Percentiles rank a stretch among this genome's conserved stretches.
Evolutionary conservation across 2,797 vertebrate species (phyloP).

Genomic region (Ceyx erithaca): DNA sequence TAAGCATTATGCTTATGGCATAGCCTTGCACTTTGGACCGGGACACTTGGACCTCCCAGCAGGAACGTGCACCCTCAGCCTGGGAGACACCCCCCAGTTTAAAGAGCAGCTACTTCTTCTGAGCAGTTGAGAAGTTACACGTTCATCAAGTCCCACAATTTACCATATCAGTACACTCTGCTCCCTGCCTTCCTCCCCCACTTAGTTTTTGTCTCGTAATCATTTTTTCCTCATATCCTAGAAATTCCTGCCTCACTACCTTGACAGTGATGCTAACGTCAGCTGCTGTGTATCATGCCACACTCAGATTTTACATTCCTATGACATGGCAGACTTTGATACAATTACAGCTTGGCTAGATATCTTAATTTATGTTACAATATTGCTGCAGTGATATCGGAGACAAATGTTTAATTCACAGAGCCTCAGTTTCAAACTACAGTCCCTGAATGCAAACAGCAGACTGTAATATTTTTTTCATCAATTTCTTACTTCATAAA

Average conservation of each 20-base stretch:
- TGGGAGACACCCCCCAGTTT: neutral
- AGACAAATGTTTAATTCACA: slow-evolving; percentile 74
- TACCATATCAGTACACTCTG: neutral
- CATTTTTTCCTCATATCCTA: neutral
- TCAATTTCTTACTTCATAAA: slow-evolving; percentile 78
- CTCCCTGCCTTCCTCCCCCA: neutral
- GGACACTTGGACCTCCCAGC: neutral
- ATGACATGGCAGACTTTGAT: slow-evolving; percentile 56
- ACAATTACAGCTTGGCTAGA: slow-evolving; percentile 45
- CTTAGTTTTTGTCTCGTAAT: neutral
- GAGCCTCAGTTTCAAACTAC: slow-evolving; percentile 39
- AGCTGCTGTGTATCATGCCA: slow-evolving; percentile 15
- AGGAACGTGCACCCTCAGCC: neutral
- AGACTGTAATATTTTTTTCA: slow-evolving; percentile 55
- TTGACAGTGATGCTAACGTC: neutral
- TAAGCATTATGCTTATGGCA: fast-evolving
- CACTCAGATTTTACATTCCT: slow-evolving; percentile 50
- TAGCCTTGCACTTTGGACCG: neutral
- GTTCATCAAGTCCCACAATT: neutral
- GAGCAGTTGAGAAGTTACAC: neutral
- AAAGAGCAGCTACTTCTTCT: neutral
- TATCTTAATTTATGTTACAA: slow-evolving; percentile 69
- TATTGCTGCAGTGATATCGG: slow-evolving; percentile 46
- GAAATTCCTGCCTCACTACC: neutral
- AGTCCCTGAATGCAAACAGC: slow-evolving; percentile 35